A percentile compares a stretch with the other conserved stretches of the same genome.
Evolutionary conservation across 53 echinoderm and acorn worm species (phyloP).

Genomic region (Glandiceps talaboti): DNA sequence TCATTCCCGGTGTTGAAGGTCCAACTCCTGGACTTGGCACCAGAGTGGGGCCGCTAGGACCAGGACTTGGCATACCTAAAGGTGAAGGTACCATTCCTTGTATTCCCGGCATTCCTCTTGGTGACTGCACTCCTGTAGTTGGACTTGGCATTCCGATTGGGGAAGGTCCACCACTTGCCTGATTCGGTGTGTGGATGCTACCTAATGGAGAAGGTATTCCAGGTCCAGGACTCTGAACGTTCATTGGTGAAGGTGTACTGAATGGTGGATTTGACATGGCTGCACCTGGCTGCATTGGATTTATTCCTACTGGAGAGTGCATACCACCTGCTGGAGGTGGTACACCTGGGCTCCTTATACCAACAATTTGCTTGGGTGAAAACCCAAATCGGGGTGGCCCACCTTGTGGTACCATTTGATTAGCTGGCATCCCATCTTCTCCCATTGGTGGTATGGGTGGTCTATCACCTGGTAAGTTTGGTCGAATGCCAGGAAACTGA

Average conservation of each 20-base stretch:
- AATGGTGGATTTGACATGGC: neutral
- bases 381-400: neutral
- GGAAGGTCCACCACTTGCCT: constrained; percentile 14
- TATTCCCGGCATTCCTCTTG: constrained; percentile 12
- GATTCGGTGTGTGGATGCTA: constrained; percentile 3
- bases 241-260: constrained; percentile 12
- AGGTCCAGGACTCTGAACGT: constrained; percentile 23
- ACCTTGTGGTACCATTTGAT: constrained; percentile 15
- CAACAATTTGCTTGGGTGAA: constrained; percentile 6
- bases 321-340: neutral
- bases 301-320: neutral
- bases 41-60: neutral
- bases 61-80: neutral
- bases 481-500: neutral
- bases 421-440: constrained; percentile 17
- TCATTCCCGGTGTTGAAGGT: constrained; percentile 8
- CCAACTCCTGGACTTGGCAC: neutral
- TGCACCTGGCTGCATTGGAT: neutral
- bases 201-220: constrained; percentile 24
- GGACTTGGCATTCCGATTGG: constrained; percentile 19
- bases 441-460: constrained; percentile 12
- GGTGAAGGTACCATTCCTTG: constrained; percentile 9
- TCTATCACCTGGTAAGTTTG: neutral
- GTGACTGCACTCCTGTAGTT: constrained; percentile 28
- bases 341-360: constrained; percentile 27